Evolutionary conservation across 2,888 invertebrate genomes (phyloP).

Genomic region (Opisthograptis luteolata): DNA sequence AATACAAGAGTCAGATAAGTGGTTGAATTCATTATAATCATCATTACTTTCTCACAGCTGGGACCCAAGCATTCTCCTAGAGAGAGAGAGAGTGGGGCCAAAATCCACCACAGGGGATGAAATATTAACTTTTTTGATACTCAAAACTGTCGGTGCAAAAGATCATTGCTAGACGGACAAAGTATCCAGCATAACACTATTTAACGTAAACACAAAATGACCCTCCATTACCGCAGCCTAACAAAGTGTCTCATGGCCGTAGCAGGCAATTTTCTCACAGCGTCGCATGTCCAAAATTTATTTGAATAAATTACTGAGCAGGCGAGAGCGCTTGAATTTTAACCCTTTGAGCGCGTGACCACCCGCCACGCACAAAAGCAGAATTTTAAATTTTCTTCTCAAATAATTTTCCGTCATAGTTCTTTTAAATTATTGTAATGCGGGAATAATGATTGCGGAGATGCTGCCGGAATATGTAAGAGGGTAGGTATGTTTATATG

Average conservation of each 20-base stretch:
- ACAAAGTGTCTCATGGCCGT: conserved; percentile 46
- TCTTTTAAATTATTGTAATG: conserved; percentile 50
- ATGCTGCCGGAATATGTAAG: conserved; percentile 18
- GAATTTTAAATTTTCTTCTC: conserved; percentile 55
- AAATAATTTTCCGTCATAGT: conserved; percentile 25
- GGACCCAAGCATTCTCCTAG: too few relatives aligned
- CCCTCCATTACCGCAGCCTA: conserved; percentile 24
- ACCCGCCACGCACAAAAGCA: conserved; percentile 38
- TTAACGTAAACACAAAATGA: conserved; percentile 23
- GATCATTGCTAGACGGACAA: not conserved
- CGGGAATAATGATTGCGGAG: conserved; percentile 32
- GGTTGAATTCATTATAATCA: too few relatives aligned
- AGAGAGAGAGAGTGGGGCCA: too few relatives aligned
- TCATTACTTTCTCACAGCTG: too few relatives aligned
- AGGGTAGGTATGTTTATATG: not conserved
- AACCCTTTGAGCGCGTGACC: conserved; percentile 63
- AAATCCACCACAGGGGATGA: too few relatives aligned
- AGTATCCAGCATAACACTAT: not conserved
- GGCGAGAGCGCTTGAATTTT: conserved; percentile 76
- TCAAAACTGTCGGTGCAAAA: too few relatives aligned
- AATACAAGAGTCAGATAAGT: too few relatives aligned
- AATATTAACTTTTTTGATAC: too few relatives aligned
- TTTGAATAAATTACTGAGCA: conserved; percentile 75
- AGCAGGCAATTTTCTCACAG: conserved; percentile 63
- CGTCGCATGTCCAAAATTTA: conserved; percentile 72